These are phyloP conservation scores for Drosophila erecta DNA, from an alignment of 1,140 invertebrate species.

Conservation along the genomic window DNA sequence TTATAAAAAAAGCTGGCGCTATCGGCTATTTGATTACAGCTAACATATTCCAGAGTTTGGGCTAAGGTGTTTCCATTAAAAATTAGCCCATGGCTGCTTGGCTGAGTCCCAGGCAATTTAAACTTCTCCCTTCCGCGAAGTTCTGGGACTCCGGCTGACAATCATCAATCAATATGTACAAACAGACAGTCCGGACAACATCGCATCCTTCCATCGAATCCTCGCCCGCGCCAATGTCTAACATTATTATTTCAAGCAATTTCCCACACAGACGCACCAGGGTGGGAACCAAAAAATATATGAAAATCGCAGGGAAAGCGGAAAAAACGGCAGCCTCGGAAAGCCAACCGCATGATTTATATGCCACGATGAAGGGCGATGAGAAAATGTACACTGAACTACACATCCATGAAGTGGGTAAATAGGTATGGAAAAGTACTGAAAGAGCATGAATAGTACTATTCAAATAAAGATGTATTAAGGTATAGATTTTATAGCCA, in stretches of 20 bases:
- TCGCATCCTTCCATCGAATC: neutral
- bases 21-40: constrained; percentile 57
- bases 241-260: constrained; percentile 82
- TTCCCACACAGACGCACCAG: constrained; percentile 64
- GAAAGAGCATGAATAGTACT: neutral
- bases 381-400: constrained; percentile 9
- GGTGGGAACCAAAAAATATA: constrained; percentile 21
- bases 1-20: constrained; percentile 13
- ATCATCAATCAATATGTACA: constrained; percentile 77
- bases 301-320: constrained; percentile 4
- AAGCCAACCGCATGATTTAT: constrained; percentile 78
- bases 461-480: no score
- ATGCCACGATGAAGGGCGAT: constrained; percentile 40
- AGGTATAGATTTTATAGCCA: no score
- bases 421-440: neutral
- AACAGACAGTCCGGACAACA: constrained; percentile 40
- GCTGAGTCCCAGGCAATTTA: constrained; percentile 61
- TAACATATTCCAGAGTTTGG: constrained; percentile 59
- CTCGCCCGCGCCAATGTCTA: constrained; percentile 40
- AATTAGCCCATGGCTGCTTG: constrained; percentile 63
- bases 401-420: neutral
- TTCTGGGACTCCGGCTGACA: constrained; percentile 57
- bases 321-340: constrained; percentile 34
- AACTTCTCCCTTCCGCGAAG: constrained; percentile 60
- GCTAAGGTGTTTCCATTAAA: constrained; percentile 72